Conservation (phyloP, 1,140 invertebrate species). For the Panulirus ornatus region DNA sequence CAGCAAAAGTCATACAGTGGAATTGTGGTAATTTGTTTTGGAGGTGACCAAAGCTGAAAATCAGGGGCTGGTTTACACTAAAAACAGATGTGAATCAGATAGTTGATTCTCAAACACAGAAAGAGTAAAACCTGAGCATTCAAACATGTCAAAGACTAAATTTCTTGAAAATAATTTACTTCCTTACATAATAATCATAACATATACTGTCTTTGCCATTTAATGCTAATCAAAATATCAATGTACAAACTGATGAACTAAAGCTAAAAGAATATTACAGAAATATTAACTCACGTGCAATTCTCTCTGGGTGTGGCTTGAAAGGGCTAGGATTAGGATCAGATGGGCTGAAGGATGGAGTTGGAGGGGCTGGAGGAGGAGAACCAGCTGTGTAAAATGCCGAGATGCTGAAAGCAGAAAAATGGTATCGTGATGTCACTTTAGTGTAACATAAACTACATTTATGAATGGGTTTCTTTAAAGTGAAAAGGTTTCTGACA, state of each 20-base stretch:
- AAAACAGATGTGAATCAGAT: too few species aligned
- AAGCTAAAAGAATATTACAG: neutral
- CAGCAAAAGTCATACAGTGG: neutral
- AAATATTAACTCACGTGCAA: slow-evolving; percentile 85
- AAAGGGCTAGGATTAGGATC: slow-evolving; percentile 67
- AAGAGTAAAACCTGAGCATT: too few species aligned
- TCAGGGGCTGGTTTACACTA: neutral
- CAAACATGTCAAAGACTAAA: neutral
- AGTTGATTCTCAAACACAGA: too few species aligned
- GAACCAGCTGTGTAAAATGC: slow-evolving; percentile 96
- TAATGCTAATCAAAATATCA: neutral
- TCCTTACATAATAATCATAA: neutral
- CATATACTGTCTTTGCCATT: neutral
- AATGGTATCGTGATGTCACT: neutral
- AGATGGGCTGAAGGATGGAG: slow-evolving; percentile 61
- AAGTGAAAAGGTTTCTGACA: too few species aligned
- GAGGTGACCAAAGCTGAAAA: neutral
- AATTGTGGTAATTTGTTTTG: neutral
- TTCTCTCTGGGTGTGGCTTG: slow-evolving; percentile 95
- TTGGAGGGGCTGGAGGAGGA: slow-evolving; percentile 83
- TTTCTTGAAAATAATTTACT: neutral
- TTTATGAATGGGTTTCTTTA: too few species aligned
- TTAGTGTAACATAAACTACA: too few species aligned
- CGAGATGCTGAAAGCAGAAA: slow-evolving; percentile 67
- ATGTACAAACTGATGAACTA: neutral